phyloP scores from a whole-genome alignment of 2,888 invertebrate species.

The Cheilosia urbana region DNA sequence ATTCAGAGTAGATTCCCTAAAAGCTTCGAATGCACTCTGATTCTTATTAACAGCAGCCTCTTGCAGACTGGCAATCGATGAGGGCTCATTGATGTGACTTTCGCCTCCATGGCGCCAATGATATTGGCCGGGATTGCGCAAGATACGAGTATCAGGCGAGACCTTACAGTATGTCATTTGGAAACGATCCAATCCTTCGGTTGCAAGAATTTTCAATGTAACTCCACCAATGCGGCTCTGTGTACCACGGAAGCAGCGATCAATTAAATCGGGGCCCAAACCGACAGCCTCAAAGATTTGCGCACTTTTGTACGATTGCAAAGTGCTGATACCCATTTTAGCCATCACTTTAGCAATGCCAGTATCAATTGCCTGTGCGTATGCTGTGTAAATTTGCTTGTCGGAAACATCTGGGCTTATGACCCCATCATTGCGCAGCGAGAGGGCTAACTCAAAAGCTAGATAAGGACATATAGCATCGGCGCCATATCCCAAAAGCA shows the following conservation, averaged over 20 bases:
- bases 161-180: slow-evolving; percentile 88
- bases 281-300: slow-evolving; percentile 99
- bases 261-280: slow-evolving; percentile 94
- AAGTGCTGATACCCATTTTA: slow-evolving; percentile 99
- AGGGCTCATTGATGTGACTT: slow-evolving; percentile 98
- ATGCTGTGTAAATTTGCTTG: slow-evolving; percentile 92
- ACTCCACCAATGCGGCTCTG: slow-evolving; percentile 93
- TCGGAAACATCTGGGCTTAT: slow-evolving; percentile 91
- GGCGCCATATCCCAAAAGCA: slow-evolving; percentile 97
- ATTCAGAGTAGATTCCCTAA: slow-evolving; percentile 93
- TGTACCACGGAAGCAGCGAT: slow-evolving; percentile 94
- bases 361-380: slow-evolving; percentile 95
- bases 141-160: slow-evolving; percentile 87
- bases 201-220: slow-evolving; percentile 93
- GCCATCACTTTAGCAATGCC: slow-evolving; percentile 98
- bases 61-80: slow-evolving; percentile 89
- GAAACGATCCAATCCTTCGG: slow-evolving; percentile 93
- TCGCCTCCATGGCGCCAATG: slow-evolving; percentile 99
- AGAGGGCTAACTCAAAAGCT: slow-evolving; percentile 95
- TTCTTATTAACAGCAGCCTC: slow-evolving; percentile 94
- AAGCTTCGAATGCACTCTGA: slow-evolving; percentile 92
- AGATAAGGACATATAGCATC: slow-evolving; percentile 99
- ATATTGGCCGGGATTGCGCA: slow-evolving; percentile 95
- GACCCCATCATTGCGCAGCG: slow-evolving; percentile 93
- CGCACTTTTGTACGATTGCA: slow-evolving; percentile 99